Evolutionary conservation across 2,113 vertebrate species (phyloP).

Genomic region (Ovis aries): DNA sequence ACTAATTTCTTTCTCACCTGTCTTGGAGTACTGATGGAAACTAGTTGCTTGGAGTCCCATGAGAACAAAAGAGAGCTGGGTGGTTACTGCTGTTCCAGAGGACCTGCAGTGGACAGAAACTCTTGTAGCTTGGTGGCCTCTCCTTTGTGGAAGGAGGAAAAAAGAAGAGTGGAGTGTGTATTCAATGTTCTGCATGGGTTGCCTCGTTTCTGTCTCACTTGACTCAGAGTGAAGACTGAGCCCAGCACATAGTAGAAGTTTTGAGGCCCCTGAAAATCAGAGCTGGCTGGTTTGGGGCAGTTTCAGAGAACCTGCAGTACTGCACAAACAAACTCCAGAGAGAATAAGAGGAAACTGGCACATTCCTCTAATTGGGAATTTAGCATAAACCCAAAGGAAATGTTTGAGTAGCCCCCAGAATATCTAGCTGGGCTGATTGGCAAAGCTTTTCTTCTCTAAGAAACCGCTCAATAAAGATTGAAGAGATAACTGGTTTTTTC

Average conservation of each 20-base stretch:
- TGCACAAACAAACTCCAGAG: background rate
- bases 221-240: background rate
- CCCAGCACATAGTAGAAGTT: background rate
- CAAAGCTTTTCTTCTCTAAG: background rate
- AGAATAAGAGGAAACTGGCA: background rate
- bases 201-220: background rate
- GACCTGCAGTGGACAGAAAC: background rate
- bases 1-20: background rate
- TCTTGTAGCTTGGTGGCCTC: background rate
- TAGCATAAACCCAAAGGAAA: background rate
- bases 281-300: background rate
- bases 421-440: background rate
- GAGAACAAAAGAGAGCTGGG: background rate
- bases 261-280: background rate
- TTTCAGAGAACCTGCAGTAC: background rate
- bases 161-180: background rate
- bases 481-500: background rate
- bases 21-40: background rate
- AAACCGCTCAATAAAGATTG: background rate
- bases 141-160: fast-evolving
- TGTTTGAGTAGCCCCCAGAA: background rate
- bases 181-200: background rate
- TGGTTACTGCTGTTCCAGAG: background rate
- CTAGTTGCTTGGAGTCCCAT: background rate
- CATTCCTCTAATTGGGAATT: background rate